phyloP scores from a whole-genome alignment of 2,797 vertebrate species.

The Apodemus agrarius region DNA sequence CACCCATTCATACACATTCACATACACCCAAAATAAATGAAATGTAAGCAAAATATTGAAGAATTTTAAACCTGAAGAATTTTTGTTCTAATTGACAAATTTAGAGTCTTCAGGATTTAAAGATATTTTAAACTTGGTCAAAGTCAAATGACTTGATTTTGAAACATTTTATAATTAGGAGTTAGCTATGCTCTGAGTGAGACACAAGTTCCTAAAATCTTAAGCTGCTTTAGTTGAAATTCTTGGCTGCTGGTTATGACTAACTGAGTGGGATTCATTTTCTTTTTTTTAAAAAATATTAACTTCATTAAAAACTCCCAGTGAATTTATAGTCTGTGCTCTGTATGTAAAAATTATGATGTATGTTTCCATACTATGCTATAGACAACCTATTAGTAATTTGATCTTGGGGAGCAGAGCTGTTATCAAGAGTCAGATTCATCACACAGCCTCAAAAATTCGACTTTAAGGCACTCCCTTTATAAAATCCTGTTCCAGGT shows the following conservation, averaged over 20 bases:
- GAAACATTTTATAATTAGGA: slow-evolving; percentile 39
- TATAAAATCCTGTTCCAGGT: slow-evolving; percentile 53
- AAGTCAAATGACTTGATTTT: slow-evolving; percentile 51
- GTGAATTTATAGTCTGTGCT: slow-evolving; percentile 13
- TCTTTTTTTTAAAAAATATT: neutral
- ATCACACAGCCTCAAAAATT: slow-evolving; percentile 4
- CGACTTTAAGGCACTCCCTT: slow-evolving; percentile 44
- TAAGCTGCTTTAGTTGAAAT: neutral
- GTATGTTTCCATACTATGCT: slow-evolving; percentile 29
- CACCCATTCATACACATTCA: neutral
- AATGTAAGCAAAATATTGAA: neutral
- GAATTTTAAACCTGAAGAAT: neutral
- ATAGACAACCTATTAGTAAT: slow-evolving; percentile 46
- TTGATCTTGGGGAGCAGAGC: neutral
- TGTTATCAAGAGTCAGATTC: slow-evolving; percentile 55
- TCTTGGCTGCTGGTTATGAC: slow-evolving; percentile 11
- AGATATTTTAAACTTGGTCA: slow-evolving; percentile 51
- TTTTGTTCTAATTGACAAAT: slow-evolving; percentile 37
- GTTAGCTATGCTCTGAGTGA: slow-evolving; percentile 37
- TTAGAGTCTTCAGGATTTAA: slow-evolving; percentile 46
- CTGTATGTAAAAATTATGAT: slow-evolving; percentile 36
- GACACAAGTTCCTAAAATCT: slow-evolving; percentile 32
- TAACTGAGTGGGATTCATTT: neutral
- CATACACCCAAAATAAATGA: neutral
- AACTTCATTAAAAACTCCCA: neutral